A percentile compares a stretch with the other conserved stretches of the same genome.
Evolutionary conservation across 2,113 vertebrate species (phyloP).

Genomic region (Gambusia affinis): DNA sequence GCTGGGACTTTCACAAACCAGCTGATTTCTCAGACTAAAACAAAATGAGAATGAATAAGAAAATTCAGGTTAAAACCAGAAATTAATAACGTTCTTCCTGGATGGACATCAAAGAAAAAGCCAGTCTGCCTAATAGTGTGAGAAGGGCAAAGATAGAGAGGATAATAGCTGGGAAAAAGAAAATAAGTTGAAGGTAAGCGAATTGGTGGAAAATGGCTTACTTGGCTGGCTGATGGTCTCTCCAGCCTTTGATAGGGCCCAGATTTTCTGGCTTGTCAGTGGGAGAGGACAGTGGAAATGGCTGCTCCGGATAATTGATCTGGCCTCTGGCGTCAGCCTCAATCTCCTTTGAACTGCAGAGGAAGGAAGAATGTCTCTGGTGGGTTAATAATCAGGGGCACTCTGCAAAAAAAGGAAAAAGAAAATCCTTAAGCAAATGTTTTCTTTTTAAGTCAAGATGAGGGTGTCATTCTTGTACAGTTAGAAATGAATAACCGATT

Average conservation of each 20-base stretch:
- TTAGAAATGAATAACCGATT: background rate
- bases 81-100: slow-evolving; percentile 6
- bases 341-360: slow-evolving; percentile 68
- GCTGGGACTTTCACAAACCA: slow-evolving; percentile 46
- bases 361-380: slow-evolving; percentile 61
- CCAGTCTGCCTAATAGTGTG: slow-evolving; percentile 19
- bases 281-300: slow-evolving; percentile 71
- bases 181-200: slow-evolving; percentile 55
- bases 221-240: slow-evolving; percentile 49
- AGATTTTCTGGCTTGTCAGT: slow-evolving; percentile 64
- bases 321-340: slow-evolving; percentile 64
- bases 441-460: background rate
- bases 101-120: slow-evolving; percentile 30
- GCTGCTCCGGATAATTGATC: slow-evolving; percentile 73
- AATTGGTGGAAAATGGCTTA: slow-evolving; percentile 61
- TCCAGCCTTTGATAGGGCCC: slow-evolving; percentile 65
- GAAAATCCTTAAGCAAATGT: background rate
- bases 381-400: slow-evolving; percentile 50
- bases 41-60: slow-evolving; percentile 19
- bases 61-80: background rate
- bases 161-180: slow-evolving; percentile 56
- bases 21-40: slow-evolving; percentile 25
- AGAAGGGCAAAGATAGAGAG: slow-evolving; percentile 32
- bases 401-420: background rate
- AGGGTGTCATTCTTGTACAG: background rate